Percentiles rank a stretch among this genome's conserved stretches.
These are phyloP conservation scores for Colaptes auratus DNA, from an alignment of 2,113 vertebrate genomes.

Conservation along the genomic window DNA sequence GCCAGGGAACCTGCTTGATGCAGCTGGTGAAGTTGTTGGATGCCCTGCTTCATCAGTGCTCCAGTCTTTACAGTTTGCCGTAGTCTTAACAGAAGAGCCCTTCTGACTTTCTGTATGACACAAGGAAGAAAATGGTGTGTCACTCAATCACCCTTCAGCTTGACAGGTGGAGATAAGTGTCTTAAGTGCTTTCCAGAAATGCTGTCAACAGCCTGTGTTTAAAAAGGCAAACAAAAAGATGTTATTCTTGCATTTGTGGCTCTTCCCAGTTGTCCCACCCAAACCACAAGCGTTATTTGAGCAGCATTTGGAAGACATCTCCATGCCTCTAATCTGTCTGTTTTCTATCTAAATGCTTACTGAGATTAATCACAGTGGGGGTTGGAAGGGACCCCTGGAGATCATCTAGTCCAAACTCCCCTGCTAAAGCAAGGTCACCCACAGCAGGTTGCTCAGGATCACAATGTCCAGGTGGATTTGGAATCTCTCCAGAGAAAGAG, in stretches of 20 bases:
- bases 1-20: not conserved
- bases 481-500: too few species aligned
- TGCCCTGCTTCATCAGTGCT: not conserved
- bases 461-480: too few species aligned
- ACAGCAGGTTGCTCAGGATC: too few species aligned
- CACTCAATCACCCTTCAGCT: not conserved
- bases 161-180: not conserved
- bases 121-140: not conserved
- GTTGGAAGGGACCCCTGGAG: too few species aligned
- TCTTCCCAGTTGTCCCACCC: rapidly evolving
- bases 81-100: not conserved
- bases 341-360: not conserved
- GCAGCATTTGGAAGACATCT: not conserved
- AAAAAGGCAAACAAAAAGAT: not conserved
- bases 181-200: not conserved
- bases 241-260: not conserved
- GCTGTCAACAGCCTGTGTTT: not conserved
- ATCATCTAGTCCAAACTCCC: too few species aligned
- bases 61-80: not conserved
- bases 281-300: not conserved
- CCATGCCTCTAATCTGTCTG: rapidly evolving
- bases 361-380: not conserved
- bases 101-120: not conserved
- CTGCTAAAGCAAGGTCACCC: too few species aligned
- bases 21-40: not conserved